Evolutionary conservation across 1,140 invertebrate genomes (phyloP).

Genomic region (Cataglyphis hispanica): DNA sequence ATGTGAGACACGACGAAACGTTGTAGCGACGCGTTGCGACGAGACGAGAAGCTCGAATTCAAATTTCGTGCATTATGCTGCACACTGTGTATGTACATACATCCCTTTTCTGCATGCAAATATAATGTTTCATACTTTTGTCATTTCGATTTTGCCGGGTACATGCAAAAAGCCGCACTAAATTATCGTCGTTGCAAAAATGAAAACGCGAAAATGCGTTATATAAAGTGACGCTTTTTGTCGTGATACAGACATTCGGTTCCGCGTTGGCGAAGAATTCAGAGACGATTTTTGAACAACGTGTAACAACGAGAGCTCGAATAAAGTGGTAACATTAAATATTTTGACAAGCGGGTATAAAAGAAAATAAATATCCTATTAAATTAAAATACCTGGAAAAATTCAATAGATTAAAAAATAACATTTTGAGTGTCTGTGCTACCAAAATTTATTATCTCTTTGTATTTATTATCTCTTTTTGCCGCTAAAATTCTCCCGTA

Average conservation of each 20-base stretch:
- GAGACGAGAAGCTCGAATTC: background rate
- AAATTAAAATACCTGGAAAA: background rate
- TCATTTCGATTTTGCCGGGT: conserved; percentile 32
- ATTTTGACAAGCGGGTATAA: background rate
- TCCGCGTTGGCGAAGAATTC: background rate
- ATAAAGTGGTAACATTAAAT: background rate
- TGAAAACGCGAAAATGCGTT: conserved; percentile 39
- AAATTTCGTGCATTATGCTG: background rate
- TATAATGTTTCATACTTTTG: conserved; percentile 36
- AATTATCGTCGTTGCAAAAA: conserved; percentile 35
- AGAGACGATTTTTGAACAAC: conserved; percentile 9
- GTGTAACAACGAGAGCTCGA: no score
- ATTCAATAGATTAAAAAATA: background rate
- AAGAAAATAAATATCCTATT: background rate
- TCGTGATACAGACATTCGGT: background rate
- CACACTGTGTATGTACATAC: background rate
- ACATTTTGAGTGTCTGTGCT: background rate
- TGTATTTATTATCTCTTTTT: background rate
- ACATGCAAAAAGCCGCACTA: conserved; percentile 9
- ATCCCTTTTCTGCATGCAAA: conserved; percentile 12
- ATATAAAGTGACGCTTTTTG: conserved; percentile 40
- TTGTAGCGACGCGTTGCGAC: background rate
- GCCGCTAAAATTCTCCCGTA: background rate
- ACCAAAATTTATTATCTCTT: conserved; percentile 10
- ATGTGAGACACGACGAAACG: background rate